Percentiles rank a stretch among this genome's conserved stretches.
These are phyloP conservation scores for Dicrurus megarhynchus DNA, from an alignment of 2,113 vertebrate species.

Conservation along the genomic window DNA sequence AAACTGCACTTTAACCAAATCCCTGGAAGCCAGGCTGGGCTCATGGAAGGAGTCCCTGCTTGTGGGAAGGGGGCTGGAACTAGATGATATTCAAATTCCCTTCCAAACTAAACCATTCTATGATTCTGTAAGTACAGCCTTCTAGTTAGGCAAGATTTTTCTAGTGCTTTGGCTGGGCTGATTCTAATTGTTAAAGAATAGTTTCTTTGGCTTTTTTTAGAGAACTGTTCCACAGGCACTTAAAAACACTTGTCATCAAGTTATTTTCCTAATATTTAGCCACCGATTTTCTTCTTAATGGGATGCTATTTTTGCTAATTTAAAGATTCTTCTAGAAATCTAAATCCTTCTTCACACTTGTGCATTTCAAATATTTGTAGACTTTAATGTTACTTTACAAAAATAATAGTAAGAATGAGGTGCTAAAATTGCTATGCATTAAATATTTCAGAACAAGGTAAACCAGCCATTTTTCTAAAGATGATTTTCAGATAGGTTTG, in stretches of 20 bases:
- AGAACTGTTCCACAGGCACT: not conserved
- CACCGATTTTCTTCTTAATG: not conserved
- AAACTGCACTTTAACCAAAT: not conserved
- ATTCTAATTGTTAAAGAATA: not conserved
- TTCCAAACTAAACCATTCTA: not conserved
- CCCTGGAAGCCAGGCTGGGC: not conserved
- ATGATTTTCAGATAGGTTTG: not conserved
- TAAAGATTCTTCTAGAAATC: not conserved
- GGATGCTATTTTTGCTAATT: not conserved
- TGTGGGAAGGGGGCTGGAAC: rapidly evolving
- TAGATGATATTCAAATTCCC: not conserved
- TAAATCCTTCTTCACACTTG: not conserved
- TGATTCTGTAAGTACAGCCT: not conserved
- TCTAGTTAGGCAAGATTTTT: not conserved
- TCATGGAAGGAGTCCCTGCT: not conserved
- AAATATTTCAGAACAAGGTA: not conserved
- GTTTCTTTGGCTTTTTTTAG: not conserved
- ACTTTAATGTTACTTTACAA: not conserved
- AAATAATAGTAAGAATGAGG: not conserved
- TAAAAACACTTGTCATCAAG: not conserved
- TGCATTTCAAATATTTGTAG: not conserved
- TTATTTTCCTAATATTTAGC: not conserved
- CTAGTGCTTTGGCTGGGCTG: not conserved
- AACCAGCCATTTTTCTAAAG: not conserved
- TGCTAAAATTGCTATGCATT: not conserved